Evolutionary conservation across 1,140 invertebrate species (phyloP), one percentile per base, ranked within the genome.

Genomic region (Zaprionus kolodkinae): DNA sequence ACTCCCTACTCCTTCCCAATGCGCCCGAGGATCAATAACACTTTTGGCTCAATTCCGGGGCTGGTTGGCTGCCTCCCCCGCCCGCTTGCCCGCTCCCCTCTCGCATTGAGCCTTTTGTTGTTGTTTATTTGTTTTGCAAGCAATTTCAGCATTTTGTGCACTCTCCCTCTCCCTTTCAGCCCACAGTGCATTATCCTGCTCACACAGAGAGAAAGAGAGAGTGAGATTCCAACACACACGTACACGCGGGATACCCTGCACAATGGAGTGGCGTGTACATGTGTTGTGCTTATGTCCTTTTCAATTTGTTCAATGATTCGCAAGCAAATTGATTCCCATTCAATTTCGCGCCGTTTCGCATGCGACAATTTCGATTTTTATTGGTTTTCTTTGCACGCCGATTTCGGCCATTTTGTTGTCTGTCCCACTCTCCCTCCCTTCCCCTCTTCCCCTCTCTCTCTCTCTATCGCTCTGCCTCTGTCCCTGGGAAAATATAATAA

Each of bases 281-380:
- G 45, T 73, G 50, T 65, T 63, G 74, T 77, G 60, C 78, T 78
- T 81, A 77, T 88, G 82, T 77, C 81, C 73, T 91, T 89, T 91
- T 91, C 89, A 91, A 91, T 91, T 91, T 91, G 85, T 88, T 91
- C 89, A 91, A 91, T 91, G 89, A 91, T 91, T 89, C 85, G 89
- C 79, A 91, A 91, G 89, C 89, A 91, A 91, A 91, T 91, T 91
- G 89, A 91, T 89, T 91, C 84, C 73, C 89, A 91, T 89, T 91
- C 89, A 91, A 91, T 91, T 91, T 82, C 88, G 81, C 84, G 80
- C 76, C 78, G 83, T 81, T 88, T 85, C 88, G 82, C 75, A 80
- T 87, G 80, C 84, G 88, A 91, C 83, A 88, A 91, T 91, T 91
- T 91, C 81, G 82, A 91, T 91, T 84, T 88, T 91, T 91, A 91